These are phyloP conservation scores for Tachina lurida DNA, from an alignment of 2,888 invertebrate species.

Conservation along the genomic window DNA sequence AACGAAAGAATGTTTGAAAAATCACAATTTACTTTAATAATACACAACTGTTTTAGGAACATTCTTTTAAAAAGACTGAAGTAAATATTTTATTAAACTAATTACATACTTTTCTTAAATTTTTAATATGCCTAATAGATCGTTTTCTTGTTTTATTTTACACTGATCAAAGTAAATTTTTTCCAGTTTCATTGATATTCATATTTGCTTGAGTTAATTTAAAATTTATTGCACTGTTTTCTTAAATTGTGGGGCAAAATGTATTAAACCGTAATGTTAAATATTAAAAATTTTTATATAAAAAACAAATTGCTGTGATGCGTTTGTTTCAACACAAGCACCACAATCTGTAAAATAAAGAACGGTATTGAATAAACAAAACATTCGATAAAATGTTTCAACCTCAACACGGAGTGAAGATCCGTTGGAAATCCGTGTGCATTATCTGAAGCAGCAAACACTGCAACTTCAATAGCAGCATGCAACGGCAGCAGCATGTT, in stretches of 20 bases:
- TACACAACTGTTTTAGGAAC: conserved; percentile 41
- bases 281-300: background rate
- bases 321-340: conserved; percentile 16
- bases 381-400: conserved; percentile 41
- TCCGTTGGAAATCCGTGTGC: conserved; percentile 44
- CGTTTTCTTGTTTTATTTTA: too few relatives aligned
- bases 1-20: conserved; percentile 16
- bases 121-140: too few relatives aligned
- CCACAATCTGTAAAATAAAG: conserved; percentile 62
- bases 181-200: background rate
- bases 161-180: too few relatives aligned
- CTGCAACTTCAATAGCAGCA: conserved; percentile 26
- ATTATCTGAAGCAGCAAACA: conserved; percentile 60
- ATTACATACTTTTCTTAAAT: too few relatives aligned
- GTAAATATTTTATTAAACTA: too few relatives aligned
- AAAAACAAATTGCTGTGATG: background rate
- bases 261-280: background rate
- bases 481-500: conserved; percentile 17
- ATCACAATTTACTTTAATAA: conserved; percentile 22
- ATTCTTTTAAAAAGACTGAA: background rate
- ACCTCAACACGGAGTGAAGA: conserved; percentile 20
- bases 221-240: background rate
- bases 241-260: background rate
- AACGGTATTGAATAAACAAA: conserved; percentile 58
- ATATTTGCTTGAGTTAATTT: background rate